Evolutionary conservation across 2,113 vertebrate genomes (phyloP).

Genomic region (Herpetotheres cachinnans): DNA sequence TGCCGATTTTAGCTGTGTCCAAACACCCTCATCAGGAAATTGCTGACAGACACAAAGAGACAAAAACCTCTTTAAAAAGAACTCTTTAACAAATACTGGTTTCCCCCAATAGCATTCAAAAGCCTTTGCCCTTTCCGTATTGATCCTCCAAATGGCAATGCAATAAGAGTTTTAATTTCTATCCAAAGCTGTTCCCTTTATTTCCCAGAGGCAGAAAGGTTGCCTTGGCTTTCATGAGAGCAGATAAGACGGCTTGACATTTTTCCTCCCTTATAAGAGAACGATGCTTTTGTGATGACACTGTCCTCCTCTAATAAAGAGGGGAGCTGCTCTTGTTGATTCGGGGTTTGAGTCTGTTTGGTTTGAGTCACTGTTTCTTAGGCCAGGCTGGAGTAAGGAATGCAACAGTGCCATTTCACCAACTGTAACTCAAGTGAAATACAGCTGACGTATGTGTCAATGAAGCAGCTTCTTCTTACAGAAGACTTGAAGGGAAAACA

Average conservation of each 20-base stretch:
- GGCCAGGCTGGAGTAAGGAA: neutral
- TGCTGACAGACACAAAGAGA: neutral
- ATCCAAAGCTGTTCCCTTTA: neutral
- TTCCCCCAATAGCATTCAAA: neutral
- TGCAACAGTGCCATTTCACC: neutral
- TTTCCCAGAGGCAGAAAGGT: neutral
- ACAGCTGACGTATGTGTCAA: neutral
- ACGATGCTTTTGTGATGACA: neutral
- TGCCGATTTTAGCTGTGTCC: neutral
- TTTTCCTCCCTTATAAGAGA: neutral
- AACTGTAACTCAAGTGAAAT: rapidly evolving
- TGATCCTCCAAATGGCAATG: conserved; percentile 29
- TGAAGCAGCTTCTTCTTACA: neutral
- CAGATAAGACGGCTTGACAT: neutral
- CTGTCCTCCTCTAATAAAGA: neutral
- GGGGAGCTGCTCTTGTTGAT: neutral
- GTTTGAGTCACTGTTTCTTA: neutral
- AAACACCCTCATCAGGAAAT: neutral
- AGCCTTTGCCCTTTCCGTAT: conserved; percentile 18
- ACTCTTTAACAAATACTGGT: neutral
- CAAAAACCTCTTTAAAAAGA: neutral
- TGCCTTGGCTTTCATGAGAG: neutral
- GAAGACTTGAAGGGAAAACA: neutral
- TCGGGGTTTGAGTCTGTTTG: neutral
- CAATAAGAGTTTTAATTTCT: conserved; percentile 12